phyloP scores from a whole-genome alignment of 2,113 vertebrate species.

The Anseranas semipalmata region DNA sequence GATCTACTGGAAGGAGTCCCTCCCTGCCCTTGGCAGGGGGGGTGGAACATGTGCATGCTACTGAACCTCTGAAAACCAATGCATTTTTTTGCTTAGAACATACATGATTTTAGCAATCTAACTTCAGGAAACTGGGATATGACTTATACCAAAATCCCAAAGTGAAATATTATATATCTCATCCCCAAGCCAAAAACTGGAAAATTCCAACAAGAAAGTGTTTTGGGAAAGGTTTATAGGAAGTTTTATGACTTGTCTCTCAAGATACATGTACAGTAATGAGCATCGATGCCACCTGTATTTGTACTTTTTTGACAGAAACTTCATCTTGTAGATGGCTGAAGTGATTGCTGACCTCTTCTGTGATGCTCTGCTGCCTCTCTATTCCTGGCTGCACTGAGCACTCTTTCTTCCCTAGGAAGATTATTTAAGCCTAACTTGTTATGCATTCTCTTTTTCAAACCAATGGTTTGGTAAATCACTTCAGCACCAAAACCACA shows the following conservation, averaged over 20 bases:
- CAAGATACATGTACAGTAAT: background rate
- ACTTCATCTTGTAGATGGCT: background rate
- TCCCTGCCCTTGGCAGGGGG: too few relatives aligned
- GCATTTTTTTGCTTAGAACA: background rate
- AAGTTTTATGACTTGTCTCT: background rate
- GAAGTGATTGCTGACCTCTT: background rate
- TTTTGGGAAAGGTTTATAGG: background rate
- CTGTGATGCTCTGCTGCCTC: background rate
- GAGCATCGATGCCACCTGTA: background rate
- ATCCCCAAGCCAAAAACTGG: background rate
- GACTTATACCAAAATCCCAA: background rate
- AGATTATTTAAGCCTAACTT: background rate
- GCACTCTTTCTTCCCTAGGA: background rate
- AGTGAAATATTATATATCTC: background rate
- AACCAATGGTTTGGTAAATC: background rate
- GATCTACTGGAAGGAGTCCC: too few relatives aligned
- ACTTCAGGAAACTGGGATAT: background rate
- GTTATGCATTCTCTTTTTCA: background rate
- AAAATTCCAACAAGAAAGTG: background rate
- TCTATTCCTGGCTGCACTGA: background rate
- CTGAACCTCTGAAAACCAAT: background rate
- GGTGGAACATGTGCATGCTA: background rate
- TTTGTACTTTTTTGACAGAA: background rate
- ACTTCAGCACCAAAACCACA: background rate
- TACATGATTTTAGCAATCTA: background rate